Evolutionary conservation across 2,113 vertebrate genomes (phyloP).

Genomic region (Urocynchramus pylzowi): DNA sequence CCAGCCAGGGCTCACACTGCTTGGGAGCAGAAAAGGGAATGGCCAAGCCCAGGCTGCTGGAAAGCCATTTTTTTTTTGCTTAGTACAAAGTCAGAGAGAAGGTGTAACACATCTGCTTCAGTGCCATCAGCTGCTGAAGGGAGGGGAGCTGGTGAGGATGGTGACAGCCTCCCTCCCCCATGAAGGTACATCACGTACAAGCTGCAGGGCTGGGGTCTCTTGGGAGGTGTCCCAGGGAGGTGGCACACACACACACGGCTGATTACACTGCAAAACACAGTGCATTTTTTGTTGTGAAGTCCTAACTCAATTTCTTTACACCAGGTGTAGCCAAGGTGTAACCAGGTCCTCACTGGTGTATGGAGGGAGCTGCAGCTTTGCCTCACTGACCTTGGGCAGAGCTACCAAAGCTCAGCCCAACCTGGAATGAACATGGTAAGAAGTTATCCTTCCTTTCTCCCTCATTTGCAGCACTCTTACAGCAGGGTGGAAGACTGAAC

Average conservation of each 20-base stretch:
- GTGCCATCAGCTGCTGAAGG: background rate
- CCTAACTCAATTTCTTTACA: background rate
- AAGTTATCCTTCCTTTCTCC: background rate
- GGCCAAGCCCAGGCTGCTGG: background rate
- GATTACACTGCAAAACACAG: background rate
- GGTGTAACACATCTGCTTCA: background rate
- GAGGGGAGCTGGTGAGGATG: background rate
- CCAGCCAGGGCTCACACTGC: background rate
- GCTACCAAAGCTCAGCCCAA: background rate
- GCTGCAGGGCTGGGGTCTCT: background rate
- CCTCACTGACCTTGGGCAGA: background rate
- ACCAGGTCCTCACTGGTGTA: background rate
- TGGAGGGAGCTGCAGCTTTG: background rate
- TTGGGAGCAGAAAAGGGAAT: background rate
- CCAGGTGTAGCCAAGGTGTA: background rate
- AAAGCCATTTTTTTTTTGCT: background rate
- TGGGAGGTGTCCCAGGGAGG: background rate
- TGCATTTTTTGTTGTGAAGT: background rate
- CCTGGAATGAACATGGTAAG: background rate
- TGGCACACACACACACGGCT: background rate
- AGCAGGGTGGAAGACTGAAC: background rate
- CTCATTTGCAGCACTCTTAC: background rate
- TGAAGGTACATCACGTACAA: rapidly evolving
- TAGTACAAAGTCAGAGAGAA: background rate
- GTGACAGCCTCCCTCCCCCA: background rate